Conservation (phyloP, 2,113 vertebrate genomes). For the Catharus fuscescens region DNA sequence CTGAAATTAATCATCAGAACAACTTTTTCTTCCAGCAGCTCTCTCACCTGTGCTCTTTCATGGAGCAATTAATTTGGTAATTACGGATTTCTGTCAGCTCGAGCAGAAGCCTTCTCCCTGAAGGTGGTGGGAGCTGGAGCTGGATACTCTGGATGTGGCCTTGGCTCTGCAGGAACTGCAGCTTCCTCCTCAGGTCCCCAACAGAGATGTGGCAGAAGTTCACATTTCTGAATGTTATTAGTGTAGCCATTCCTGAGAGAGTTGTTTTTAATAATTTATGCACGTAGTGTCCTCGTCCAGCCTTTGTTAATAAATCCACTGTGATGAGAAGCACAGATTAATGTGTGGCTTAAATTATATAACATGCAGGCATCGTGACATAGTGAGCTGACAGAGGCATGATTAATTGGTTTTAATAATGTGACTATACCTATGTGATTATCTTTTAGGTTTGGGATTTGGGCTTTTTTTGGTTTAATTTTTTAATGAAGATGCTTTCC, state of each 20-base stretch:
- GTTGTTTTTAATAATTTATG: background rate
- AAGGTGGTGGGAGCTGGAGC: background rate
- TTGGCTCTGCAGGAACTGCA: background rate
- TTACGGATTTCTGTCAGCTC: background rate
- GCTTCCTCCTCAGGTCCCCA: background rate
- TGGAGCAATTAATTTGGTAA: background rate
- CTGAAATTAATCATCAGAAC: background rate
- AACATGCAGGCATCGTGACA: background rate
- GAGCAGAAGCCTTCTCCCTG: background rate
- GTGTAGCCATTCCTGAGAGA: background rate
- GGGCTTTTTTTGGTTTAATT: background rate
- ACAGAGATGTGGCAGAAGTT: background rate
- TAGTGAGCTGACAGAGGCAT: background rate
- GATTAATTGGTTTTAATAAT: conserved; percentile 30
- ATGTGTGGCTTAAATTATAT: conserved; percentile 23
- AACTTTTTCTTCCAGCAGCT: background rate
- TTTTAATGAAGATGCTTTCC: background rate
- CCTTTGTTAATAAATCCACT: conserved; percentile 4
- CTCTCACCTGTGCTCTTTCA: background rate
- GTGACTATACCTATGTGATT: conserved; percentile 11
- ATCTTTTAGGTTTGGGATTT: background rate
- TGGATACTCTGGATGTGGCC: background rate
- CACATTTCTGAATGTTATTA: background rate
- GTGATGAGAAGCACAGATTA: conserved; percentile 2
- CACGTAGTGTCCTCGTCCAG: background rate